Conservation (phyloP, 1,140 invertebrate genomes). For the Coelopa frigida region DNA sequence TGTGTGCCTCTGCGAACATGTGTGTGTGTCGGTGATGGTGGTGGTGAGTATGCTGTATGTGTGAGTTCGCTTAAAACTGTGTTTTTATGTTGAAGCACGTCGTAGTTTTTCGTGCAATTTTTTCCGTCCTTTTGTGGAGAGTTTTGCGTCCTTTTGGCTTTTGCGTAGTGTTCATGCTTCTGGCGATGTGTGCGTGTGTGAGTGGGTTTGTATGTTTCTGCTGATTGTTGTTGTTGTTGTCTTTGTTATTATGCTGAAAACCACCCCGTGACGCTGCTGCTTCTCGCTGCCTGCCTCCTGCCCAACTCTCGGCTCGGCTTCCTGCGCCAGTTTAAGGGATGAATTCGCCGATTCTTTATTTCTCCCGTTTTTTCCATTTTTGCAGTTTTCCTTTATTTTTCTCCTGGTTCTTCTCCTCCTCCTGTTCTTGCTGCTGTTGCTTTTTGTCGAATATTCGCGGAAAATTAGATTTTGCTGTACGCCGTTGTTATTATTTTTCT, state of each 20-base stretch:
- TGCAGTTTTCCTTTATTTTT: slow-evolving; percentile 7
- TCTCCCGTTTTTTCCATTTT: background rate
- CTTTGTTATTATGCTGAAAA: background rate
- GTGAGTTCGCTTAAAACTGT: slow-evolving; percentile 5
- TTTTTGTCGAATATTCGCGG: no score
- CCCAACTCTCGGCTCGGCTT: slow-evolving; percentile 5
- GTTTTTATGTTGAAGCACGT: slow-evolving; percentile 3
- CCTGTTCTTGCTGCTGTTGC: slow-evolving; percentile 2
- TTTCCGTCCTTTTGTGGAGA: no score
- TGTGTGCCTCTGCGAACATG: no score
- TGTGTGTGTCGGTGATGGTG: background rate
- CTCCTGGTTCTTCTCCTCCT: slow-evolving; percentile 3
- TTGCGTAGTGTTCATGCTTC: no score
- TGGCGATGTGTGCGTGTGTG: no score
- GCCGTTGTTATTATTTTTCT: no score
- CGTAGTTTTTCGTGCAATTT: no score
- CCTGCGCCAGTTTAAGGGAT: slow-evolving; percentile 6
- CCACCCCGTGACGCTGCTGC: background rate
- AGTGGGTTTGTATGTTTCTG: no score
- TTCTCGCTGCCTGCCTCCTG: slow-evolving; percentile 6
- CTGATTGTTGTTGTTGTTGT: no score
- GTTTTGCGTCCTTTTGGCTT: no score
- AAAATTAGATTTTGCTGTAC: no score
- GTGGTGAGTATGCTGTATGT: background rate
- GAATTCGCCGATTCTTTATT: background rate